Conservation (phyloP, 2,888 invertebrate species). For the Ennomos quercinarius region DNA sequence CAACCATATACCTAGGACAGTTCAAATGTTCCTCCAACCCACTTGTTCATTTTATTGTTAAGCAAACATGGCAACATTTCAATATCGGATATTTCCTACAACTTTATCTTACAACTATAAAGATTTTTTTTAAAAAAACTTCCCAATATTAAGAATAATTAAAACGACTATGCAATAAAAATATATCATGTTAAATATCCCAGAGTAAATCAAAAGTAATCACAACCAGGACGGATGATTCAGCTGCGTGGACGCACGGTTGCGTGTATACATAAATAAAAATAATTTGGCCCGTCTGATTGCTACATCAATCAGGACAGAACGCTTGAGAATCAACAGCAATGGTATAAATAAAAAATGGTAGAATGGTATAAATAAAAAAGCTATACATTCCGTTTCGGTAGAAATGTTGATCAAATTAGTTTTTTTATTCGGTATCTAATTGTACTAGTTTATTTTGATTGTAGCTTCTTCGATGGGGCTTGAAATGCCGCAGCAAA, state of each 20-base stretch:
- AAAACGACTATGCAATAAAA: background rate
- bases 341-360: conserved; percentile 36
- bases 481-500: conserved; percentile 13
- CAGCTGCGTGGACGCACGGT: conserved; percentile 17
- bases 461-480: conserved; percentile 15
- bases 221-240: conserved; percentile 11
- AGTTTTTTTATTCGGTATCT: conserved; percentile 37
- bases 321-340: conserved; percentile 42
- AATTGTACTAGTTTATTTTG: conserved; percentile 35
- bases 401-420: conserved; percentile 40
- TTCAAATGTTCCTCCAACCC: too few relatives aligned
- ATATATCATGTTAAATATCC: conserved; percentile 13
- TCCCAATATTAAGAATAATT: too few relatives aligned
- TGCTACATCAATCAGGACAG: conserved; percentile 40
- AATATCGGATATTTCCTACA: too few relatives aligned
- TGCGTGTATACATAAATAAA: conserved; percentile 27
- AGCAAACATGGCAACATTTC: too few relatives aligned
- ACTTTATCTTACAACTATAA: too few relatives aligned
- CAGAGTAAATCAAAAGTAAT: conserved; percentile 21
- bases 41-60: too few relatives aligned
- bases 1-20: too few relatives aligned
- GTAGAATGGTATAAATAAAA: conserved; percentile 21
- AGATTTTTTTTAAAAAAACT: too few relatives aligned
- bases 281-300: conserved; percentile 30
- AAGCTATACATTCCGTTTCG: conserved; percentile 20